Evolutionary conservation across 2,888 invertebrate species (phyloP).

Genomic region (Ditylenchus weischeri): DNA sequence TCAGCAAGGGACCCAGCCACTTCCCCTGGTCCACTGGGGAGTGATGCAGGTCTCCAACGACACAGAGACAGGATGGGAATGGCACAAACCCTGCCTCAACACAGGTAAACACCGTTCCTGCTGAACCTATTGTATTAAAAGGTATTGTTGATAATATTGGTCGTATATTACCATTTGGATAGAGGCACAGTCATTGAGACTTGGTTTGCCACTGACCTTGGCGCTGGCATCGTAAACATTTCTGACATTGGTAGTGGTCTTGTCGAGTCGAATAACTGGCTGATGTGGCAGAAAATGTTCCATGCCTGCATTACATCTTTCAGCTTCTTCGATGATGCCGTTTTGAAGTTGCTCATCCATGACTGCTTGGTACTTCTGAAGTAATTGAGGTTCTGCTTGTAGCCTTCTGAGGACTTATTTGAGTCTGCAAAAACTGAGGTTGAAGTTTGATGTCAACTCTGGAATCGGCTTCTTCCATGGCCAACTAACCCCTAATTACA

Average conservation of each 20-base stretch:
- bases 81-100: no score
- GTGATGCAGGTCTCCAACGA: no score
- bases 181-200: no score
- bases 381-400: neutral
- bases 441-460: constrained; percentile 1
- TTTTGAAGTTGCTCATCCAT: constrained; percentile 2
- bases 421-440: neutral
- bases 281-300: constrained; percentile 37
- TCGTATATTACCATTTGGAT: no score
- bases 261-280: constrained; percentile 24
- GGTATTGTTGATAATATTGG: no score
- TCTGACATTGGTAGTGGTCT: constrained; percentile 24
- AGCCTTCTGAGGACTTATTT: neutral
- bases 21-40: no score
- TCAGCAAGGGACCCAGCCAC: no score
- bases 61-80: no score
- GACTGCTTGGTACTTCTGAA: constrained; percentile 1
- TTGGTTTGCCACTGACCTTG: no score
- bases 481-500: neutral
- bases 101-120: no score
- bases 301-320: neutral
- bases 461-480: constrained; percentile 7
- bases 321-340: constrained; percentile 1
- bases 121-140: no score
- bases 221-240: constrained; percentile 34